phyloP scores from a whole-genome alignment of 2,113 vertebrate genomes.

The Gracilinanus agilis region DNA sequence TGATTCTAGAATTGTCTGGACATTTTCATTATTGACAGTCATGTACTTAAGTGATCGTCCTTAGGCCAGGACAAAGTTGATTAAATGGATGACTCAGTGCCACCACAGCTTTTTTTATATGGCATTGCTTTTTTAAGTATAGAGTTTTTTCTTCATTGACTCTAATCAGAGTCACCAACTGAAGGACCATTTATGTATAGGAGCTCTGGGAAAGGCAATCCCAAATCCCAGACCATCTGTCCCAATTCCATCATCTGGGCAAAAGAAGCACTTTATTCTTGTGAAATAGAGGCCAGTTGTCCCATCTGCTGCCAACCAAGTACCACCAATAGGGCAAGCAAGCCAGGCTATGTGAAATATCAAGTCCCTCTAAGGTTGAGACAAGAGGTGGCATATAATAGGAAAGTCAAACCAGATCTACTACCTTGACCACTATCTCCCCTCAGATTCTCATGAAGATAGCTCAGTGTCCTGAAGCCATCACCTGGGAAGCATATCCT shows the following conservation, averaged over 20 bases:
- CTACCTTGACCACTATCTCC: background rate
- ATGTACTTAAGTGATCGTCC: conserved; percentile 61
- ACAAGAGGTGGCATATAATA: background rate
- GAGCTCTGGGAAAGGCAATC: background rate
- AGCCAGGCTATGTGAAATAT: background rate
- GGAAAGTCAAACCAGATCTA: background rate
- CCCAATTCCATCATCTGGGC: background rate
- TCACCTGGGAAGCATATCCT: background rate
- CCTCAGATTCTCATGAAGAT: background rate
- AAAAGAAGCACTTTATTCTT: background rate
- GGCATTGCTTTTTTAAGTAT: conserved; percentile 7
- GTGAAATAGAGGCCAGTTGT: background rate
- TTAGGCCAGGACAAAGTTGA: conserved; percentile 73
- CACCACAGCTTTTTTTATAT: conserved; percentile 33
- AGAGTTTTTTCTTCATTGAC: conserved; percentile 2
- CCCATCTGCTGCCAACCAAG: background rate
- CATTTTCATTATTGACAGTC: conserved; percentile 72
- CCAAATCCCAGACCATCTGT: background rate
- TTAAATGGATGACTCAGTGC: conserved; percentile 61
- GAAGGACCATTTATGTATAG: background rate
- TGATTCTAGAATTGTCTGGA: conserved; percentile 54
- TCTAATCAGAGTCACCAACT: background rate
- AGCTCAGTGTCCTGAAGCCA: background rate
- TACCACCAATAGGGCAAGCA: background rate
- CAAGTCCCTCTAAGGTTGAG: background rate